These are phyloP conservation scores for Spea bombifrons DNA, from an alignment of 2,113 vertebrate species.

Conservation along the genomic window DNA sequence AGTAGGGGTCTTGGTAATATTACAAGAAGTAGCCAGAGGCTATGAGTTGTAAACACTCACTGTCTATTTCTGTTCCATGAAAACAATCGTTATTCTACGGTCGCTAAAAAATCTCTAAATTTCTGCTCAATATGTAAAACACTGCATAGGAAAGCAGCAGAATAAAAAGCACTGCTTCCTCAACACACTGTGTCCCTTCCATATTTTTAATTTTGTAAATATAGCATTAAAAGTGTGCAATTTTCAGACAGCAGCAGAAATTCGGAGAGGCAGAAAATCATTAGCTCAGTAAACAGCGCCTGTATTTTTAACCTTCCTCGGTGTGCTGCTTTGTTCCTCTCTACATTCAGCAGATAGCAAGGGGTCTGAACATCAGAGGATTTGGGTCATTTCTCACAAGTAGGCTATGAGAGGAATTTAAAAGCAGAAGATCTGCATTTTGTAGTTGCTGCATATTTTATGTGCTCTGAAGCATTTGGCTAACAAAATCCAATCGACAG, in stretches of 20 bases:
- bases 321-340: not conserved
- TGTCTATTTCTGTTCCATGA: no score
- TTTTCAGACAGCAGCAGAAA: not conserved
- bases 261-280: not conserved
- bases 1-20: no score
- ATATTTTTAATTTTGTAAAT: not conserved
- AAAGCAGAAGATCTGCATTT: conserved; percentile 1
- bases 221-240: not conserved
- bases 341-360: not conserved
- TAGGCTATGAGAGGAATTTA: conserved; percentile 1
- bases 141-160: not conserved
- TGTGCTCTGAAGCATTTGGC: not conserved
- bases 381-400: conserved; percentile 22
- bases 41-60: no score
- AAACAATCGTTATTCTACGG: no score
- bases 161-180: not conserved
- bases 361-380: not conserved
- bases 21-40: no score
- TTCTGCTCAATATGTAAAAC: not conserved
- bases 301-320: conserved; percentile 5
- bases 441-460: conserved; percentile 20
- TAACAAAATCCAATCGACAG: conserved; percentile 9
- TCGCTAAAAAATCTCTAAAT: no score
- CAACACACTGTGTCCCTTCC: no score
- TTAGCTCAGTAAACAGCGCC: not conserved